Evolutionary conservation across 2,888 invertebrate genomes (phyloP), one percentile per base, ranked within the genome.

Genomic region (Lasiommata megera): DNA sequence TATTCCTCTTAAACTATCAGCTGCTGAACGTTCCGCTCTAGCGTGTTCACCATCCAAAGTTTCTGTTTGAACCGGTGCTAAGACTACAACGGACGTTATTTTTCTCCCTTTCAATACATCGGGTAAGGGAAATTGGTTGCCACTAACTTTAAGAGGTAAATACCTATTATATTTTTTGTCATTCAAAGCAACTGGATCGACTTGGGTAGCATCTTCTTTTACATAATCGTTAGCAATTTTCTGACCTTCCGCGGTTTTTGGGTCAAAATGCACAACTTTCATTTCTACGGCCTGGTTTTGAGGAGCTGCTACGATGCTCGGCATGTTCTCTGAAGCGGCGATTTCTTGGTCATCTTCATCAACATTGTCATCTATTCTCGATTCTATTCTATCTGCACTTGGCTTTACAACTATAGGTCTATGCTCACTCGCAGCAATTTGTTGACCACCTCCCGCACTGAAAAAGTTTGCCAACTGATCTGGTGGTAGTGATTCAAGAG

Each of bases 391-490:
- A 51, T 93, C 92, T 12, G 94, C 94, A 65, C 93, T 93, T 48
- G 93, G 91, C 68, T 92, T 93, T 0, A 95, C 93, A 47, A 94
- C 90, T 9, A 94, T 90, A 9, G 95, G 92, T 43, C 94, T 92
- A 41, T 93, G 93, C 72, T 95, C 95, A 70, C 95, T 95, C 47
- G 92, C 88, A 17, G 94, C 92, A 58, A 95, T 92, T 75, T 95
- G 95, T 63, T 95, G 93, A 6, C 91, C 95, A 56, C 96, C 96
- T 53, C 96, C 96, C n/a, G 95, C 95, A 16, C 94, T 93, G 73
- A 96, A 96, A 81, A 97, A 96, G 78, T 96, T 96, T 36, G 96
- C 96, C 58, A 97, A 81, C 68, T 96, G 96, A 80, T 97, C 96
- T 52, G 96, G 96, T 1, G 96, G 96, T 50, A 97, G 81, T 62